Evolutionary conservation across 2,888 invertebrate species (phyloP), one percentile per base, ranked within the genome.

Genomic region (Drosophila quinaria): DNA sequence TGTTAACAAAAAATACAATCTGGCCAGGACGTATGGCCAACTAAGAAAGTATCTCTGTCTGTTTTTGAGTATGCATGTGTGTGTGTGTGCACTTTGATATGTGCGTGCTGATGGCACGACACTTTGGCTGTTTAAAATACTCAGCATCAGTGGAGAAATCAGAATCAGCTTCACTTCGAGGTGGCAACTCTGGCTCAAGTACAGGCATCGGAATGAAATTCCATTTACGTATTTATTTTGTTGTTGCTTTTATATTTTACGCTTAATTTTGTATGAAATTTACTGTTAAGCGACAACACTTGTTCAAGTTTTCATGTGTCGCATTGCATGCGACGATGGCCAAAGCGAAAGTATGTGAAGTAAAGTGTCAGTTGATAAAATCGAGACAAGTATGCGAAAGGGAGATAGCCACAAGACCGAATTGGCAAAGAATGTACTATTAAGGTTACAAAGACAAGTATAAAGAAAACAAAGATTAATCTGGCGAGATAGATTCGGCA

Each of bases 61-160:
- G 4, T 31, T 17, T 29, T 8, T n/a, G 39, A 8, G n/a, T 67
- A 31, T 15, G 8, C 25, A 22, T 22, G 37, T 55, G 50, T 51
- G 37, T 54, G 68, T 70, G 68, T 60, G 66, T 41, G 22, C 31
- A 50, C 66, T 74, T 56, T 85, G 88, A 75, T 73, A 81, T 81
- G 79, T 82, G 88, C 86, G 73, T 82, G 82, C 70, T 73, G 73
- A 68, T 79, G 72, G 63, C 59, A 68, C 58, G 83, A 86, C 87
- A 90, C 71, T 89, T 78, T 87, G 74, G 55, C 76, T 70, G 82
- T 69, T 86, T 86, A 70, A 80, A 68, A 72, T 71, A 83, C 83
- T 81, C 59, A 62, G 58, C 39, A 65, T 62, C 76, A 68, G 50
- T 51, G 50, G 22, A 31, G 42, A n/a, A 50, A 55, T 62, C 44